A percentile compares a stretch with the other conserved stretches of the same genome.
These are phyloP conservation scores for Poecilia wingei DNA, from an alignment of 2,797 vertebrate genomes.

Conservation along the genomic window DNA sequence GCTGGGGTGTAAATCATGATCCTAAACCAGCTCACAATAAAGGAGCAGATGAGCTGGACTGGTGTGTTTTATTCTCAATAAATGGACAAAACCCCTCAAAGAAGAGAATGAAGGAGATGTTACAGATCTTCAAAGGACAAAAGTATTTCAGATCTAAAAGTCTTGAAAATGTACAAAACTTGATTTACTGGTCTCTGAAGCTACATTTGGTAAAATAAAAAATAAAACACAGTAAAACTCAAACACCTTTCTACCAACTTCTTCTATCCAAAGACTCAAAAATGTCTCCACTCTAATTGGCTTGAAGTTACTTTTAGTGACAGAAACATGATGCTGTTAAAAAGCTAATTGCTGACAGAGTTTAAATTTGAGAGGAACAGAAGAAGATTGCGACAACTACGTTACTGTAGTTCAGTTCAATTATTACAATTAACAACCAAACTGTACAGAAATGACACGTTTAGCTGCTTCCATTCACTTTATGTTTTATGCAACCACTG, in stretches of 20 bases:
- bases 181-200: background rate
- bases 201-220: background rate
- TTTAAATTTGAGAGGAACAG: background rate
- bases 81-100: background rate
- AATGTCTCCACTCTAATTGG: background rate
- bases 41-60: conserved; percentile 30
- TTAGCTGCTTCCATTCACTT: background rate
- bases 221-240: background rate
- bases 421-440: background rate
- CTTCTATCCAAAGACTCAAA: background rate
- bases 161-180: background rate
- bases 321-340: background rate
- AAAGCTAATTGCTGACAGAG: background rate
- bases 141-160: background rate
- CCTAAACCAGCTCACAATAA: conserved; percentile 40
- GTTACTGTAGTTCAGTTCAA: background rate
- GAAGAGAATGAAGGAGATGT: background rate
- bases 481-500: background rate
- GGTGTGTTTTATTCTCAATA: conserved; percentile 26
- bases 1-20: conserved; percentile 22
- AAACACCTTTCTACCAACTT: background rate
- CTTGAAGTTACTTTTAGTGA: background rate
- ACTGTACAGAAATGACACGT: background rate
- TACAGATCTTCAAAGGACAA: background rate
- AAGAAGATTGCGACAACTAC: background rate